phyloP scores from a whole-genome alignment of 2,888 invertebrate species.

The Rugalucina vietnamica region DNA sequence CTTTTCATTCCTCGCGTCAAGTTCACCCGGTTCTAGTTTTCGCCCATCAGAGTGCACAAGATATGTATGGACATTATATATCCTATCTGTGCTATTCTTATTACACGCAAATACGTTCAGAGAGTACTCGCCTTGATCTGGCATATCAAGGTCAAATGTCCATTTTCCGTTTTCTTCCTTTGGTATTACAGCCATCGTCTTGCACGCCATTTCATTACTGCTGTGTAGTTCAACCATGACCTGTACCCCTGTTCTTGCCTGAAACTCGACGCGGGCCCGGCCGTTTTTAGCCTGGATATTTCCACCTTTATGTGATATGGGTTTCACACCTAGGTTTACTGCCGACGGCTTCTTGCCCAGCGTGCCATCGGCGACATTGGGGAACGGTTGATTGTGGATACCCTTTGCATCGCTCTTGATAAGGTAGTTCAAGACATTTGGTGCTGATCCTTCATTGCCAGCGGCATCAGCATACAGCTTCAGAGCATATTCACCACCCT shows the following conservation, averaged over 20 bases:
- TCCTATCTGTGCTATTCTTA: slow-evolving; percentile 68
- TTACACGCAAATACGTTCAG: slow-evolving; percentile 78
- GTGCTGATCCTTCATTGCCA: slow-evolving; percentile 75
- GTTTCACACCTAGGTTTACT: slow-evolving; percentile 72
- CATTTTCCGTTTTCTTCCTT: slow-evolving; percentile 71
- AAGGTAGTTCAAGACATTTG: slow-evolving; percentile 82
- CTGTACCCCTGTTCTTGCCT: slow-evolving; percentile 73
- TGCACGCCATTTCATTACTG: slow-evolving; percentile 70
- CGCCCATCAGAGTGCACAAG: slow-evolving; percentile 75
- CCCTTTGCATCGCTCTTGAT: slow-evolving; percentile 73
- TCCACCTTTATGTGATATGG: slow-evolving; percentile 72
- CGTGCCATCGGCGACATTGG: slow-evolving; percentile 76
- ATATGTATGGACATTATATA: slow-evolving; percentile 77
- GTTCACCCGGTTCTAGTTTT: slow-evolving; percentile 54
- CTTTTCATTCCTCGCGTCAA: slow-evolving; percentile 54
- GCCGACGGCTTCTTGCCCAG: slow-evolving; percentile 70
- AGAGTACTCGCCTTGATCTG: slow-evolving; percentile 78
- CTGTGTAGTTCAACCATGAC: slow-evolving; percentile 79
- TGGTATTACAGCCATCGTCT: slow-evolving; percentile 67
- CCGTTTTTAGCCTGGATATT: slow-evolving; percentile 72
- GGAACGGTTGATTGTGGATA: slow-evolving; percentile 73
- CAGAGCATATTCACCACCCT: slow-evolving; percentile 79
- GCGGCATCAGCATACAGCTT: slow-evolving; percentile 79
- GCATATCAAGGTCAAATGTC: slow-evolving; percentile 78
- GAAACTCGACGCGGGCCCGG: slow-evolving; percentile 70